Evolutionary conservation across 2,888 invertebrate species (phyloP).

Genomic region (Empis livida): DNA sequence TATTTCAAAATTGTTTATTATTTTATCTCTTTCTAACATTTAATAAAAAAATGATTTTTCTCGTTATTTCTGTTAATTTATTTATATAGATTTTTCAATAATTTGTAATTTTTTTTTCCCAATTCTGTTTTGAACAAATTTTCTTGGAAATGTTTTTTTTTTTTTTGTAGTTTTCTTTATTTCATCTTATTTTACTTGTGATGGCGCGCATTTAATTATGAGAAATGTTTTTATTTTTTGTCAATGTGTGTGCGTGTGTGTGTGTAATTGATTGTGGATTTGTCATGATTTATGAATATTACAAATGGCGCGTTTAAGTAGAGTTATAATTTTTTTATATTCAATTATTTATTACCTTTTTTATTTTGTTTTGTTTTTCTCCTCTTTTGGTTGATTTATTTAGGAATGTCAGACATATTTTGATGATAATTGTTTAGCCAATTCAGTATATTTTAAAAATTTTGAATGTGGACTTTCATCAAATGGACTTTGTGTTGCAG

Average conservation of each 20-base stretch:
- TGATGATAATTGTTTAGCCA: slow-evolving; percentile 95
- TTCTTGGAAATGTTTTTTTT: too few species aligned
- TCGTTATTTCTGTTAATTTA: too few species aligned
- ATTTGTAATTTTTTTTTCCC: too few species aligned
- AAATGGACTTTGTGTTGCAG: slow-evolving; percentile 45
- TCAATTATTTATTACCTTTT: neutral
- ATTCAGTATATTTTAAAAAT: slow-evolving; percentile 95
- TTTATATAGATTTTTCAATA: too few species aligned
- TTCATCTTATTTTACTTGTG: too few species aligned
- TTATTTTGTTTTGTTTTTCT: neutral
- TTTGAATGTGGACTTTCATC: slow-evolving; percentile 93
- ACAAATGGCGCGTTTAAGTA: neutral
- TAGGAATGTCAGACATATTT: slow-evolving; percentile 70
- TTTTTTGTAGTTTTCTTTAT: too few species aligned
- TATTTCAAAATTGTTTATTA: too few species aligned
- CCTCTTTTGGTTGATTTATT: neutral
- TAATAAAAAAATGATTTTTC: too few species aligned
- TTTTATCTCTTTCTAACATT: too few species aligned
- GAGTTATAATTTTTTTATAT: slow-evolving; percentile 8
- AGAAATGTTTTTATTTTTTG: neutral
- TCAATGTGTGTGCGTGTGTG: too few species aligned
- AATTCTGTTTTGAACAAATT: too few species aligned
- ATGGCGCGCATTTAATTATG: too few species aligned
- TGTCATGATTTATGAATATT: slow-evolving; percentile 1
- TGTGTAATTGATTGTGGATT: neutral